Evolutionary conservation across 2,113 vertebrate genomes (phyloP).

Genomic region (Ciconia stormi): DNA sequence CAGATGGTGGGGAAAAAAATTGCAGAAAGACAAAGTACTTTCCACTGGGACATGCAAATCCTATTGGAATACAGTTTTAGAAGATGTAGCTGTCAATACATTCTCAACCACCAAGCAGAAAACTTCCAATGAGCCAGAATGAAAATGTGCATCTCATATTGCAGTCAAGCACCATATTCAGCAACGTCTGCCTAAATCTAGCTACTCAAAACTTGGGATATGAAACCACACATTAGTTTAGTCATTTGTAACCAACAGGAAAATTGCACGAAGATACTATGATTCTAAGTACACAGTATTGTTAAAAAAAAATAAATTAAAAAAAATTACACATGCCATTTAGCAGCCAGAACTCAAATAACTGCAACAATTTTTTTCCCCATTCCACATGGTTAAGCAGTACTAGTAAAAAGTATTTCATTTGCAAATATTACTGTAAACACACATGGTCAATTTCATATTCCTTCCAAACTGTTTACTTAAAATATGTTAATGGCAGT

Average conservation of each 20-base stretch:
- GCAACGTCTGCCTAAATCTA: neutral
- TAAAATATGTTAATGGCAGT: conserved; percentile 16
- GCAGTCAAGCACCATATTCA: neutral
- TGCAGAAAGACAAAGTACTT: neutral
- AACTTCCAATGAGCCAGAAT: neutral
- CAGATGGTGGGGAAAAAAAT: neutral
- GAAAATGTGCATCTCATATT: neutral
- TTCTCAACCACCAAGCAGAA: neutral
- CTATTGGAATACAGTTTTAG: neutral
- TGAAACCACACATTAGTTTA: neutral
- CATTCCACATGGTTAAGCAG: neutral
- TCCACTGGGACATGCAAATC: neutral
- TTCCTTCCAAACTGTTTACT: conserved; percentile 20
- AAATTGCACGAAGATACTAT: neutral
- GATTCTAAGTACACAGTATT: neutral
- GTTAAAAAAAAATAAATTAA: neutral
- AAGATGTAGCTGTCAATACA: neutral
- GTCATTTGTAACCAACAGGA: neutral
- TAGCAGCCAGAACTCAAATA: neutral
- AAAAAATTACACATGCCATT: neutral
- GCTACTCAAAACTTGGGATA: neutral
- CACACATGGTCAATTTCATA: conserved; percentile 39
- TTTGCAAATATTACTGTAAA: conserved; percentile 34
- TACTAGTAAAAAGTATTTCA: conserved; percentile 20
- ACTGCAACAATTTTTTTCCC: neutral